A percentile compares a stretch with the other conserved stretches of the same genome.
These are phyloP conservation scores for Tympanoctomys barrerae DNA, from an alignment of 2,797 vertebrate species.

Conservation along the genomic window DNA sequence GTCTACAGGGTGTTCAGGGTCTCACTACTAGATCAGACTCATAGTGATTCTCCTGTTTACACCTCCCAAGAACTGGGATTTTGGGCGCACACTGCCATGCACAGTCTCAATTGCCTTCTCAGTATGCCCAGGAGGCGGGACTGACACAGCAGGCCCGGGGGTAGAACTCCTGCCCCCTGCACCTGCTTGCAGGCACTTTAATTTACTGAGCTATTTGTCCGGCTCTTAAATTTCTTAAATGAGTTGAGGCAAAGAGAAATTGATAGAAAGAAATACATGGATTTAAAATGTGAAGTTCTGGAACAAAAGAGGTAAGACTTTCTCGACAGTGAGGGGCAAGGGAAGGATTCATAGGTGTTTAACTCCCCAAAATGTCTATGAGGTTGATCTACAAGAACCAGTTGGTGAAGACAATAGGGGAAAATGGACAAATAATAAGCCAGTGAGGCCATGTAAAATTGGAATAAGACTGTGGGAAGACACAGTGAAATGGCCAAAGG, in stretches of 20 bases:
- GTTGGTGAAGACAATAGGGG: neutral
- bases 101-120: too few species aligned
- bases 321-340: neutral
- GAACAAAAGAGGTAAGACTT: neutral
- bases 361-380: neutral
- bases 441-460: neutral
- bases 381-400: neutral
- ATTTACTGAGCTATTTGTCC: too few species aligned
- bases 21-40: too few species aligned
- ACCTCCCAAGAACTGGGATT: too few species aligned
- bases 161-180: too few species aligned
- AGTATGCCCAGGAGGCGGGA: too few species aligned
- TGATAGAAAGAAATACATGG: neutral
- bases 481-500: neutral
- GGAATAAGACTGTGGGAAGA: neutral
- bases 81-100: too few species aligned
- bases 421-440: neutral
- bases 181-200: too few species aligned
- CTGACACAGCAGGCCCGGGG: too few species aligned
- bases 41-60: too few species aligned
- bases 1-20: too few species aligned
- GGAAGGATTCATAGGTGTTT: neutral
- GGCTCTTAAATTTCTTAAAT: slow-evolving; percentile 21
- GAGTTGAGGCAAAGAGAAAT: neutral
- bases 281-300: neutral